Base-by-base conservation (phyloP, 1,140 invertebrate species). In the Rhyacophila brunnea region DNA sequence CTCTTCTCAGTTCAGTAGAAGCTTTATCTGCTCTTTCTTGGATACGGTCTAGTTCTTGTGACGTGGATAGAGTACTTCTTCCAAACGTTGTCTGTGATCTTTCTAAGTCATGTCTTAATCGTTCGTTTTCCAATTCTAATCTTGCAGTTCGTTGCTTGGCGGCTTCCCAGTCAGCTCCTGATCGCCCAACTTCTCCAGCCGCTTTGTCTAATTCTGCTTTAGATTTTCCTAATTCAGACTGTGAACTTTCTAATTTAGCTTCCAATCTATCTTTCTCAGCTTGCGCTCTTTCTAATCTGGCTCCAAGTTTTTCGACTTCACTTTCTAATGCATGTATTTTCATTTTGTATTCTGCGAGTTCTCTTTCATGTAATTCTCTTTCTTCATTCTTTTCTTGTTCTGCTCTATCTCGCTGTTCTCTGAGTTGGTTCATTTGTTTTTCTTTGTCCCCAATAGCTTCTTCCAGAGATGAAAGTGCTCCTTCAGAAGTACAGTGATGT, bases 311-410 rank as follows among this genome's bases (percentile, higher is more conserved):
- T 70, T 95, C 92, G n/a, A 86, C 91, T 75, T 95, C 92, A 59
- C 89, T 92, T 72, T 96, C 92, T 28, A 95, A 74, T 1, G 88
- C 85, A 61, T 96, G 93, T 17, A 96, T 81, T 76, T 96, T 95
- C 83, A 95, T 89, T 77, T 96, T 98, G 66, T 95, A 93, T 71
- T 98, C 95, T 43, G 93, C 92, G 60, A 96, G 85, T 77, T 95
- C 92, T 62, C 94, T 84, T 70, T 96, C 92, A 70, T 96, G 94
- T 0, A 96, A 78, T 70, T 97, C 95, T 55, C 94, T 82, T 71
- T 99, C 96, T 75, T 98, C 95, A 67, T 93, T 88, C 69, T 95
- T 92, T 71, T 99, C 96, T 66, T 95, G 90, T 79, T 99, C 96
- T n/a, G 93, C 91, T 59, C 93, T 81, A 71, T 98, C 95, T 69